Evolutionary conservation across 2,113 vertebrate species (phyloP), one percentile per base, ranked within the genome.

Genomic region (Vulpes vulpes): DNA sequence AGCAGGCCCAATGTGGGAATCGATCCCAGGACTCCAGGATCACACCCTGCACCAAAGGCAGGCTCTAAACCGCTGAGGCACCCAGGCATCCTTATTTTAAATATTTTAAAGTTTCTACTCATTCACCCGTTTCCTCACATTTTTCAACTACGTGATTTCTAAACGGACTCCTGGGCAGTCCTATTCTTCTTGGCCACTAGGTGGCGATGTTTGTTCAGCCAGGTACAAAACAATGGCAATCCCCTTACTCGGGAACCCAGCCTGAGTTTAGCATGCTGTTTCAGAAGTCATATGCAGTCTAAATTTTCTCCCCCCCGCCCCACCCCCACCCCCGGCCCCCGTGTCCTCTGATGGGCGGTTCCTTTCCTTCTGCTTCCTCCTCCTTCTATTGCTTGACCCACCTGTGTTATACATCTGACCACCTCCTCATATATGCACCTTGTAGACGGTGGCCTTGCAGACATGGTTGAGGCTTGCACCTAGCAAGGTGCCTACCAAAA

Each of bases 151-250:
- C 12, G 38, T 84, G 6, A 55, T 87, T 93, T 80, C 16, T 64
- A 43, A 53, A 11, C 1, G 14, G n/a, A 73, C 64, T 23, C 8
- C 43, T 51, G 0, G 1, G 43, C 8, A 32, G 38, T 59, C 83
- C n/a, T n/a, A 23, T 74, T 79, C 49, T n/a, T 15, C 10, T 23
- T 69, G 74, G 51, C 91, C 95, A 96, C 91, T 49, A 96, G 97
- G 64, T 79, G 95, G 96, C 84, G 2, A 51, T 67, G 57, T 79
- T 95, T 76, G 59, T 57, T 57, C 69, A 94, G 10, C 16, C 22
- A 57, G 62, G 2, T 53, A 8, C 11, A n/a, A 38, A 71, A 5
- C 27, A 0, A 8, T 3, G 32, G 12, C 20, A 20, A 19, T 67
- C 23, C 57, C 17, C 4, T 89, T 59, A 43, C 19, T 1, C 20